Conservation (phyloP, 2,113 vertebrate species). For the Saccopteryx leptura region DNA sequence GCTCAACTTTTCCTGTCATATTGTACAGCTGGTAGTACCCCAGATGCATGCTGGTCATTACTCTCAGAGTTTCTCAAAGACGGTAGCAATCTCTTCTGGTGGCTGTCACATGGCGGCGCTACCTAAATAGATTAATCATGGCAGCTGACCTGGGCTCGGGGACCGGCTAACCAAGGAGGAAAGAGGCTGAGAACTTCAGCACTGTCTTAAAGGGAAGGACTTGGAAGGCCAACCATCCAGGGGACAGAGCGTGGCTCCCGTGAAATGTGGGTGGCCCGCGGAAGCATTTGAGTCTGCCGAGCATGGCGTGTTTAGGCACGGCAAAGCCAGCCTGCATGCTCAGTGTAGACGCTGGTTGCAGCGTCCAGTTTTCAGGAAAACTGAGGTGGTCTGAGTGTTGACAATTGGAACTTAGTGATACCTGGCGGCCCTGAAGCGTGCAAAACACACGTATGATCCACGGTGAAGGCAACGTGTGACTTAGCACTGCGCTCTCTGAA, state of each 20-base stretch:
- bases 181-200: neutral
- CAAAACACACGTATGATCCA: neutral
- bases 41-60: neutral
- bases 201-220: neutral
- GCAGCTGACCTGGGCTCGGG: neutral
- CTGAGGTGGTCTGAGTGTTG: neutral
- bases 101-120: neutral
- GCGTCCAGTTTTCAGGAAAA: neutral
- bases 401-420: neutral
- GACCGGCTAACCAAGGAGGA: neutral
- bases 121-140: constrained; percentile 17
- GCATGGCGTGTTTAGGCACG: neutral
- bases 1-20: constrained; percentile 37
- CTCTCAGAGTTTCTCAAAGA: constrained; percentile 12
- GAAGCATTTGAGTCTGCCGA: neutral
- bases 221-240: neutral
- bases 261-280: neutral
- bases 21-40: neutral
- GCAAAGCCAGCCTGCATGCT: neutral
- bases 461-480: neutral
- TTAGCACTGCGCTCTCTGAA: neutral
- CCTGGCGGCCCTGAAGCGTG: neutral
- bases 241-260: neutral
- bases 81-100: neutral
- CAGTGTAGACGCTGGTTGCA: neutral